Base-by-base conservation (phyloP, 2,113 vertebrate genomes). In the Cebidichthys violaceus region DNA sequence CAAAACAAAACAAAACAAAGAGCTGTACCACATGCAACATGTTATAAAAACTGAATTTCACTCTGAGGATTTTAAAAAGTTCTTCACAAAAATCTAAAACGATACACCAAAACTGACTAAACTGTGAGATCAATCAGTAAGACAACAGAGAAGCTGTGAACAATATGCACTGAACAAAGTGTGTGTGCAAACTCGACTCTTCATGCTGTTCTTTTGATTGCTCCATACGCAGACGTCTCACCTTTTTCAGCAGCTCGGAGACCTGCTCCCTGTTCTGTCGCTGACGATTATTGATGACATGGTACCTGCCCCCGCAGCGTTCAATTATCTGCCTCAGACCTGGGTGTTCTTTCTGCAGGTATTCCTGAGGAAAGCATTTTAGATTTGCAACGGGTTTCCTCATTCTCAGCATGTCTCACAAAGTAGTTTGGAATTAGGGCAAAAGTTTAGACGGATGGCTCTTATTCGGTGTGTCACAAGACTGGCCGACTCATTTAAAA, bases 261-360 rank as follows among this genome's bases (percentile, higher is more conserved):
- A 96, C 92, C 86, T 96, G 95, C 61, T 83, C 70, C 70, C 89
- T 91, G 79, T 95, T 75, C 17, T 90, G 80, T 1, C 57, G 81
- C 50, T 67, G 79, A 4, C 95, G 95, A 71, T 96, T 96, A 71
- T 95, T 95, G 69, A 96, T 70, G 50, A 95, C 88, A 60, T 95
- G 94, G 81, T 91, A 93, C 29, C 88, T 86, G 14, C 94, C 94
- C 2, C 89, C 90, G 7, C 94, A 96, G 43, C 60, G 59, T 17
- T 85, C 78, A 22, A 96, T 92, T 6, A 95, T 84, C 79, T 93
- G 83, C 81, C 84, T 89, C 61, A 96, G 90, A 43, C 90, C 93
- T 0, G 84, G 89, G 72, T 91, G 82, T 69, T 94, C 94, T 35
- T 35, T 79, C 71, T 76, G 84, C 50, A 95, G 69, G 80, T 95